A percentile compares a stretch with the other conserved stretches of the same genome.
Evolutionary conservation across 2,797 vertebrate species (phyloP).

Genomic region (Morus bassanus): DNA sequence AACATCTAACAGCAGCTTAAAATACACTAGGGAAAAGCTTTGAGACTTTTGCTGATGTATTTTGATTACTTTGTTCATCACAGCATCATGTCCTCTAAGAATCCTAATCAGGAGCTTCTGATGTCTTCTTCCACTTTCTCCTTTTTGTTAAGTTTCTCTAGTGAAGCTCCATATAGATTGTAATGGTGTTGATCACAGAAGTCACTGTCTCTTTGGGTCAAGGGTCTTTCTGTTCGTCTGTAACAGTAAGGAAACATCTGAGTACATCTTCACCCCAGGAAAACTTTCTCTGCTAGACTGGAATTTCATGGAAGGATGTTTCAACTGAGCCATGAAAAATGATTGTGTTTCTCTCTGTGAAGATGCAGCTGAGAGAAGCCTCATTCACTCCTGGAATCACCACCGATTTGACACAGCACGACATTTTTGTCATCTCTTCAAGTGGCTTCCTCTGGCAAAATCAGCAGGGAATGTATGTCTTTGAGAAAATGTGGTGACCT

Average conservation of each 20-base stretch:
- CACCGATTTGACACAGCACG: background rate
- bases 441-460: constrained; percentile 14
- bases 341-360: background rate
- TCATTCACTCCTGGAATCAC: constrained; percentile 11
- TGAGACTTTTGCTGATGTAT: background rate
- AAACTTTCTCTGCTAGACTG: constrained; percentile 29
- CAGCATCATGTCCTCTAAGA: background rate
- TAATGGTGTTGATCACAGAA: background rate
- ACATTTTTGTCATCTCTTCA: constrained; percentile 33
- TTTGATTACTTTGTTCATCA: background rate
- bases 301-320: constrained; percentile 24
- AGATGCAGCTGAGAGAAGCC: constrained; percentile 4
- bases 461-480: background rate
- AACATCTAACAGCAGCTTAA: constrained; percentile 53
- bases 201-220: background rate
- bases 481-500: background rate
- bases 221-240: background rate
- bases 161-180: background rate
- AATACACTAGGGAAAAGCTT: background rate
- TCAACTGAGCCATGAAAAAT: constrained; percentile 27
- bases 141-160: background rate
- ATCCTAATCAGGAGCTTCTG: background rate
- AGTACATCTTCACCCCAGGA: background rate
- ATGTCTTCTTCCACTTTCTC: background rate
- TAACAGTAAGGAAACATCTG: background rate